Evolutionary conservation across 2,113 vertebrate genomes (phyloP), one percentile per base, ranked within the genome.

Genomic region (Eptatretus burgeri): DNA sequence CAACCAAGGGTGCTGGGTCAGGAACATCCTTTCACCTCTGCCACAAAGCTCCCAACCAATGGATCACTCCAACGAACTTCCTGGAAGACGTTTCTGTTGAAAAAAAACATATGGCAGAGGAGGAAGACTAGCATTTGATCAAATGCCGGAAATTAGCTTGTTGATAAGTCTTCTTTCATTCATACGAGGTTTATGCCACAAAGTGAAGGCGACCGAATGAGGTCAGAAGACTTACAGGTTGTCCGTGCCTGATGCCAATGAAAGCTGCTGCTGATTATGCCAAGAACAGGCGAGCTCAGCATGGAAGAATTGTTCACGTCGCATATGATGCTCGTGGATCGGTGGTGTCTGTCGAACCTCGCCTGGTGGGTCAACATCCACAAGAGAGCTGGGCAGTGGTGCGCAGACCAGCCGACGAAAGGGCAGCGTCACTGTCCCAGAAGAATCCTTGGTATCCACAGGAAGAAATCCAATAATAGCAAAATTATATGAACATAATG

Each of bases 311-410:
- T 81, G 77, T 3, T 85, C 77, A 68, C 95, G 91, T 72, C 85
- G 85, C 70, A 86, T 93, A 13, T 78, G 84, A 71, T 95, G 91
- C 14, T 95, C 91, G 1, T 98, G 87, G 72, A 86, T 93, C 1
- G 87, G 91, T 0, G 89, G 82, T 87, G 95, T 95, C 77, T 98
- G 91, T 71, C 87, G 91, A 63, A 98, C 87, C 0, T 87, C 85
- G 66, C 93, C 89, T 71, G 93, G 80, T 2, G n/a, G n/a, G 72
- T 95, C 91, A 51, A 98, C 84, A 20, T 95, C 91, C 51, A 94
- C 93, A 71, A 95, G 89, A 1, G 91, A 95, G 69, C 81, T 88
- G 13, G 91, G 89, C 64, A 86, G 93, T 0, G 85, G 83, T 0
- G 87, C 86, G 68, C 89, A 95, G 72, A 98, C 87, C 62, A 95